Conservation (phyloP, 2,797 vertebrate genomes). For the Macropodus opercularis region DNA sequence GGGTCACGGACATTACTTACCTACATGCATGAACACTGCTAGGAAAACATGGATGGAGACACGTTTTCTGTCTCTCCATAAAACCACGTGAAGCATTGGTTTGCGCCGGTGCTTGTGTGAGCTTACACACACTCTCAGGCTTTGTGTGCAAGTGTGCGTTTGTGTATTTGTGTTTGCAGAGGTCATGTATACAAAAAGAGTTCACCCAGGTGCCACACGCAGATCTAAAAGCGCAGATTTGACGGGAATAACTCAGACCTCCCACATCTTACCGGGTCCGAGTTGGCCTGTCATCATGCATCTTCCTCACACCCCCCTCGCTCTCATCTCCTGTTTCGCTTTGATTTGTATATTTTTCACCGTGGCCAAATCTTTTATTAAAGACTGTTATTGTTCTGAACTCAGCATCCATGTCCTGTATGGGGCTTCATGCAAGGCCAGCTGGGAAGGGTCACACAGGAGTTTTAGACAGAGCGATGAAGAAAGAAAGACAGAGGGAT, state of each 20-base stretch:
- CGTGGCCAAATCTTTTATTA: conserved; percentile 41
- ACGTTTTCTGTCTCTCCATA: conserved; percentile 23
- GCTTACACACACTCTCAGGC: conserved; percentile 25
- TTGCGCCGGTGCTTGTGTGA: conserved; percentile 14
- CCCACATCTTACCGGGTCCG: conserved; percentile 56
- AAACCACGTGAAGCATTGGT: conserved; percentile 26
- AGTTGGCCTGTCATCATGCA: conserved; percentile 52
- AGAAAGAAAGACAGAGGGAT: conserved; percentile 47
- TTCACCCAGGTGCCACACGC: conserved; percentile 75
- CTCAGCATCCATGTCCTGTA: conserved; percentile 17
- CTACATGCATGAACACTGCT: conserved; percentile 59
- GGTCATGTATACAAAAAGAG: conserved; percentile 72
- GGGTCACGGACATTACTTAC: conserved; percentile 70
- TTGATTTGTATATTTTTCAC: conserved; percentile 61
- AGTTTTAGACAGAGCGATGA: conserved; percentile 64
- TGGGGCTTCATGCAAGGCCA: conserved; percentile 31
- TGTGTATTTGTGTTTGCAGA: conserved; percentile 72
- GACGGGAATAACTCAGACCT: conserved; percentile 66
- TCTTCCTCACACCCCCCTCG: conserved; percentile 49
- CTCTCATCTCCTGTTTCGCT: conserved; percentile 50
- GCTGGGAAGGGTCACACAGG: conserved; percentile 63
- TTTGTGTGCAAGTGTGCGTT: conserved; percentile 61
- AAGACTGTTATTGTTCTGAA: conserved; percentile 30
- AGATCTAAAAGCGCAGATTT: conserved; percentile 53
- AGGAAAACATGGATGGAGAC: conserved; percentile 63